These are phyloP conservation scores for Leptinotarsa texana DNA, from an alignment of 1,140 invertebrate species.

Conservation along the genomic window DNA sequence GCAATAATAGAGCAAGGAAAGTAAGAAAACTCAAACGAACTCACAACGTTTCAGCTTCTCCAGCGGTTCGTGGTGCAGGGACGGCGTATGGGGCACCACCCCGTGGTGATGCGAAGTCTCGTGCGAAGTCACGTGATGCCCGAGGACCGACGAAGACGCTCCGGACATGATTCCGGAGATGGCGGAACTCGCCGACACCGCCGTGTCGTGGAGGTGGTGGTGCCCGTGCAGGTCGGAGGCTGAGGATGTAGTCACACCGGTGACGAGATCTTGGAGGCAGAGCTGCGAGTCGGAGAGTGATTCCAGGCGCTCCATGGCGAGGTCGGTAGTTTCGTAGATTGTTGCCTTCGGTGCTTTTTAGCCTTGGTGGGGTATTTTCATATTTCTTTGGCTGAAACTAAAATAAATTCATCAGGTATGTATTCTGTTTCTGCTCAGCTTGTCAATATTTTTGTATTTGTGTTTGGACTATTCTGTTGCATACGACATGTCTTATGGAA, in stretches of 20 bases:
- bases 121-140: slow-evolving; percentile 57
- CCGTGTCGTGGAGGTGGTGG: slow-evolving; percentile 64
- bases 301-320: slow-evolving; percentile 61
- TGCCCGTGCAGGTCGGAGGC: slow-evolving; percentile 61
- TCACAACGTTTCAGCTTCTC: slow-evolving; percentile 83
- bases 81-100: slow-evolving; percentile 58
- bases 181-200: slow-evolving; percentile 67
- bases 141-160: slow-evolving; percentile 56
- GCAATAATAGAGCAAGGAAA: background rate
- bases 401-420: background rate
- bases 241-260: slow-evolving; percentile 55
- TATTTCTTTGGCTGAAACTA: slow-evolving; percentile 20
- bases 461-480: too few species aligned
- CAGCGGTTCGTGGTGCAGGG: slow-evolving; percentile 73
- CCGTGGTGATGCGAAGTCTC: slow-evolving; percentile 54
- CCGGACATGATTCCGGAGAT: slow-evolving; percentile 70
- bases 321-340: slow-evolving; percentile 18
- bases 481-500: too few species aligned
- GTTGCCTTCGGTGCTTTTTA: slow-evolving; percentile 14
- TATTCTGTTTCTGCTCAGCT: too few species aligned
- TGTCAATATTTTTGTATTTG: too few species aligned
- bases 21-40: slow-evolving; percentile 50
- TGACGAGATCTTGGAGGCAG: slow-evolving; percentile 74
- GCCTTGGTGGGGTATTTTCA: slow-evolving; percentile 1
- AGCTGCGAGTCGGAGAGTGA: slow-evolving; percentile 67